Evolutionary conservation across 2,888 invertebrate species (phyloP).

Genomic region (Apotomis turbidana): DNA sequence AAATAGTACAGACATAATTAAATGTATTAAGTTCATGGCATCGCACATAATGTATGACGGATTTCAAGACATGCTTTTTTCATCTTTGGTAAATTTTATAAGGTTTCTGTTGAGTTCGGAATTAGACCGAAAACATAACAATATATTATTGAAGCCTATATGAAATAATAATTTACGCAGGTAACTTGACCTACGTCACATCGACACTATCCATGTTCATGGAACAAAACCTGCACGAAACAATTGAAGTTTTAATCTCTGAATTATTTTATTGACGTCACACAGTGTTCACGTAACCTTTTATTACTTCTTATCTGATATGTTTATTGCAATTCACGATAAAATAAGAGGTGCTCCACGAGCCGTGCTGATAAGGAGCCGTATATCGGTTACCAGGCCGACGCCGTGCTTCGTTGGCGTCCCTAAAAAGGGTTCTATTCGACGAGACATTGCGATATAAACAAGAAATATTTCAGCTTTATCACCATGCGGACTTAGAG

Average conservation of each 20-base stretch:
- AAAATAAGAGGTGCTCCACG: slow-evolving; percentile 68
- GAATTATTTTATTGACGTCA: slow-evolving; percentile 57
- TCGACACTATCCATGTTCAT: neutral
- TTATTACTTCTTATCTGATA: slow-evolving; percentile 69
- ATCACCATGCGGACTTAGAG: no score
- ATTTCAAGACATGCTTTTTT: neutral
- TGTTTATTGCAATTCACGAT: slow-evolving; percentile 70
- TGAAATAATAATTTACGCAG: no score
- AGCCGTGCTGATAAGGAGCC: slow-evolving; percentile 60
- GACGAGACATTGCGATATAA: no score
- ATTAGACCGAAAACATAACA: slow-evolving; percentile 1
- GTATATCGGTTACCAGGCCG: slow-evolving; percentile 54
- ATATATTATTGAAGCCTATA: no score
- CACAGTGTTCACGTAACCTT: slow-evolving; percentile 59
- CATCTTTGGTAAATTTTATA: neutral
- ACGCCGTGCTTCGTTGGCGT: slow-evolving; percentile 45
- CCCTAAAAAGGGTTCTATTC: neutral
- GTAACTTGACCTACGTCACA: no score
- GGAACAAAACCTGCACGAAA: neutral
- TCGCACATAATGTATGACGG: no score
- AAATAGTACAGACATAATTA: no score
- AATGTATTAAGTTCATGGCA: no score
- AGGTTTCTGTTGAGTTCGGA: slow-evolving; percentile 15
- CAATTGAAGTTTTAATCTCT: slow-evolving; percentile 15
- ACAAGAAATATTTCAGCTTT: no score